phyloP scores from a whole-genome alignment of 2,797 vertebrate genomes.

The Mormyrops attenuatus region DNA sequence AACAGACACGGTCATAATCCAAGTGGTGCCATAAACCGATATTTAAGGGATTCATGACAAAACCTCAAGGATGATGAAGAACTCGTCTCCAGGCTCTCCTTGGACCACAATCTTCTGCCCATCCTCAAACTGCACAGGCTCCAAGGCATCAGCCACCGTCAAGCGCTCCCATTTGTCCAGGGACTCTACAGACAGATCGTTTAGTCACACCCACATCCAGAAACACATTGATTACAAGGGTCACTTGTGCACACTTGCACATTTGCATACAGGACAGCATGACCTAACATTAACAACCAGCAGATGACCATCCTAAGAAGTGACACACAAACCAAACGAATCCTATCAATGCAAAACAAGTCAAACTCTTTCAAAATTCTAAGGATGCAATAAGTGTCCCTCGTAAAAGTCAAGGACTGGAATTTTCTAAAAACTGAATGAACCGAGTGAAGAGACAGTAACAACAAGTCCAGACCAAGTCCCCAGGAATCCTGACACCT shows the following conservation, averaged over 20 bases:
- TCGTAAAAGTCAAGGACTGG: background rate
- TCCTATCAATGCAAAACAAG: background rate
- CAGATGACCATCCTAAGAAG: background rate
- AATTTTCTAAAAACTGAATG: background rate
- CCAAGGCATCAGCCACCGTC: slow-evolving; percentile 91
- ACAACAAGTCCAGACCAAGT: background rate
- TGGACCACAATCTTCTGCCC: slow-evolving; percentile 99
- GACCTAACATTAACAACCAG: background rate
- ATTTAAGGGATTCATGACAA: background rate
- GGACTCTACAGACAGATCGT: slow-evolving; percentile 69
- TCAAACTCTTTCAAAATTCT: background rate
- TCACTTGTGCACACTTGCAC: too few species aligned
- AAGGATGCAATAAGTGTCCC: background rate
- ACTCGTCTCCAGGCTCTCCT: slow-evolving; percentile 94
- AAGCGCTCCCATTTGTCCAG: slow-evolving; percentile 98
- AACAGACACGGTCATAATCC: background rate
- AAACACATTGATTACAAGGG: background rate
- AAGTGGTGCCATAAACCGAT: background rate
- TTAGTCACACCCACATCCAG: background rate
- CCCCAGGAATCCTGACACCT: background rate
- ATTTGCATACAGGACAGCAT: background rate
- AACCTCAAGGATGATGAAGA: slow-evolving; percentile 84
- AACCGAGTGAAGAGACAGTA: background rate
- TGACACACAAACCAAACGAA: background rate
- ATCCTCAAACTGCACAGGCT: slow-evolving; percentile 96